Evolutionary conservation across 1,140 invertebrate genomes (phyloP), one percentile per base, ranked within the genome.

Genomic region (Colletes gigas): DNA sequence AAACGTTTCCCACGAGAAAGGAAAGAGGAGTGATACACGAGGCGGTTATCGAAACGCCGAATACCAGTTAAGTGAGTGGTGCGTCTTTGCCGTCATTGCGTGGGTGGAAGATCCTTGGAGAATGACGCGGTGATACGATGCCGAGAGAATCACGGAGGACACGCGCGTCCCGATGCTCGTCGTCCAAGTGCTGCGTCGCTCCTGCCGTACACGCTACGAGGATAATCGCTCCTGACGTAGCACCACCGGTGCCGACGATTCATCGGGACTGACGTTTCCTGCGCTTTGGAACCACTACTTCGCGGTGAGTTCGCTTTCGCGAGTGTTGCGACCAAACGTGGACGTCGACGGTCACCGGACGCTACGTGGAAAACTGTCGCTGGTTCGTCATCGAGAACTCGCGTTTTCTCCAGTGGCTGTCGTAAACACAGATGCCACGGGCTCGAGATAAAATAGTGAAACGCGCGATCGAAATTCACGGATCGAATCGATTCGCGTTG

Each of bases 261-360:
- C 81, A 62, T 68, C 83, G 73, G 78, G 85, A 83, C 79, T 82
- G 77, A 87, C 87, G 83, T 85, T 84, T 86, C 70, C 74, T 81
- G 75, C 76, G 66, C 85, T 59, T 65, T 86, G 90, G 90, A 92
- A 89, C 90, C 90, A 91, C 90, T 91, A 91, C 88, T 92, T 86
- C 83, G 84, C 84, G 90, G 91, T 92, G 90, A 91, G 90, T 91
- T 72, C 30, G 68, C 55, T 59, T 59, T 59, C 74, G 47, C 30
- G 30, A 30, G 30, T 30, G 30, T 30, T 2, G 30, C 30, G 30
- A 30, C 2, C 30, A 30, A 30, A 30, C 30, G 30, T 30, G 30
- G 30, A 30, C 30, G 30, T 30, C 30, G 30, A 30, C 30, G 30
- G 30, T 2, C 30, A 30, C 30, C 30, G 30, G 30, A 30, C 30